A percentile compares a stretch with the other conserved stretches of the same genome.
These are phyloP conservation scores for Pinctada fucata DNA, from an alignment of 2,888 invertebrate species.

Conservation along the genomic window DNA sequence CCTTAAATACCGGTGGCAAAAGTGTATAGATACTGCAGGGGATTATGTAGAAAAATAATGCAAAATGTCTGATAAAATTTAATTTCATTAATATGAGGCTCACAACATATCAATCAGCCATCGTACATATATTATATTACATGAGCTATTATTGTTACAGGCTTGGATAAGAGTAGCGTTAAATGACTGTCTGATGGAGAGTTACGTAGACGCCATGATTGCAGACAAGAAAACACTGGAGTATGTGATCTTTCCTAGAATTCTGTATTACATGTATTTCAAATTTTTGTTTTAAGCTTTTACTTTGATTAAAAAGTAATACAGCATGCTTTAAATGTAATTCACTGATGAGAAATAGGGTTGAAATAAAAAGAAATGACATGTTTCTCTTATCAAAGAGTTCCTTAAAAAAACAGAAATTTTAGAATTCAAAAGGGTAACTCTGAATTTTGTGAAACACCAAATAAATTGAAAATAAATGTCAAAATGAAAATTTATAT, in stretches of 20 bases:
- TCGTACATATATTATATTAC: too few species aligned
- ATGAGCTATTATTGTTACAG: conserved; percentile 54
- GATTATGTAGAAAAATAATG: too few species aligned
- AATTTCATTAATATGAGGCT: too few species aligned
- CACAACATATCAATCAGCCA: too few species aligned
- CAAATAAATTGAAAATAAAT: neutral
- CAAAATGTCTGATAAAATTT: too few species aligned
- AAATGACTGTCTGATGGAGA: conserved; percentile 91
- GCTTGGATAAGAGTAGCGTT: conserved; percentile 92
- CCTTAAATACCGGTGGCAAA: too few species aligned
- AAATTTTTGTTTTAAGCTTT: neutral
- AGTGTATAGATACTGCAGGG: too few species aligned
- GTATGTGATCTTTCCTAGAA: conserved; percentile 52
- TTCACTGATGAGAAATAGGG: too few species aligned
- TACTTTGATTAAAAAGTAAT: neutral
- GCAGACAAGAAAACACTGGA: conserved; percentile 87
- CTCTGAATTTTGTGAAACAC: neutral
- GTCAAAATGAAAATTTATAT: neutral
- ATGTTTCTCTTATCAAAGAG: too few species aligned
- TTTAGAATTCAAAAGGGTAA: too few species aligned
- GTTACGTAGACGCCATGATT: conserved; percentile 89
- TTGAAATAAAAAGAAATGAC: too few species aligned
- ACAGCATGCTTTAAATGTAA: neutral
- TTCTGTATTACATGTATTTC: neutral
- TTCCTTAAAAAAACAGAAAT: too few species aligned